phyloP scores from a whole-genome alignment of 2,888 invertebrate species.

The Eristalinus aeneus region DNA sequence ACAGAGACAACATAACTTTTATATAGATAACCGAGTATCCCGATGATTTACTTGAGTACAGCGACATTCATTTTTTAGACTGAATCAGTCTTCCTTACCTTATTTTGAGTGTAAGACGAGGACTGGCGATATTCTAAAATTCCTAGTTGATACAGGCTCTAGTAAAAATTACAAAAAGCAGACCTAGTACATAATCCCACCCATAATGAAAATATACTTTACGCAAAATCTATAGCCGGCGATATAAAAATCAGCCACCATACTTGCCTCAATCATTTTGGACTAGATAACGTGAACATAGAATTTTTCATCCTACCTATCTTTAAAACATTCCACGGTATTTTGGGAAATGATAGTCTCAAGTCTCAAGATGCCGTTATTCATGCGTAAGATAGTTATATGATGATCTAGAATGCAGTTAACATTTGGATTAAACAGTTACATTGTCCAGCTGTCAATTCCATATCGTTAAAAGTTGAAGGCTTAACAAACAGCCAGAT shows the following conservation, averaged over 20 bases:
- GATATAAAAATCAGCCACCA: conserved; percentile 38
- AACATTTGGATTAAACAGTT: background rate
- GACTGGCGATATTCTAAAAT: conserved; percentile 15
- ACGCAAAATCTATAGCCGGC: background rate
- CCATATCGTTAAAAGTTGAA: background rate
- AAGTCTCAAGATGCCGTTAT: conserved; percentile 24
- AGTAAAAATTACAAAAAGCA: background rate
- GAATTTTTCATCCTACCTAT: conserved; percentile 55
- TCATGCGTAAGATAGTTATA: background rate
- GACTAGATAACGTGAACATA: conserved; percentile 15
- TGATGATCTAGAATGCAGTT: background rate
- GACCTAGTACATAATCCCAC: background rate
- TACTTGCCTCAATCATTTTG: conserved; percentile 53
- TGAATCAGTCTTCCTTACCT: background rate
- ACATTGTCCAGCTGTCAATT: background rate
- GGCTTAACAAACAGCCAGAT: background rate
- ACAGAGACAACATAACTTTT: background rate
- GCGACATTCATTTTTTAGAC: background rate
- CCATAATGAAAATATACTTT: background rate
- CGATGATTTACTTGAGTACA: background rate
- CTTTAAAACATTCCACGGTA: conserved; percentile 49
- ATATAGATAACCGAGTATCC: background rate
- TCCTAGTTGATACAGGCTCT: conserved; percentile 9
- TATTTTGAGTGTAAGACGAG: conserved; percentile 8
- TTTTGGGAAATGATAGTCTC: conserved; percentile 43